Evolutionary conservation across 2,113 vertebrate genomes (phyloP), one percentile per base, ranked within the genome.

Genomic region (Marmota monax): DNA sequence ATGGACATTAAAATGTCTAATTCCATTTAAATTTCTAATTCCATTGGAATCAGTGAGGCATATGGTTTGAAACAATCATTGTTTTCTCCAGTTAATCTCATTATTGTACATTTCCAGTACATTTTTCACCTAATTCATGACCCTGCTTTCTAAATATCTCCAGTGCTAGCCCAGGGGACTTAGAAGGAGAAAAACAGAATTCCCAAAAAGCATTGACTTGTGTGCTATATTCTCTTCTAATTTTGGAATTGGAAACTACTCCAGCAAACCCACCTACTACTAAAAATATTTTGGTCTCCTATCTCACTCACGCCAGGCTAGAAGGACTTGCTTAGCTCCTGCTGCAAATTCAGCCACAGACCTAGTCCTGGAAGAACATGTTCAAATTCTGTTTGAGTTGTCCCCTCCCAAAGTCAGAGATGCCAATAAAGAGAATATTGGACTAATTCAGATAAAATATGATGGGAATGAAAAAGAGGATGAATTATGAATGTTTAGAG

Each of bases 361-460:
- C 20, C 48, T 34, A 51, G 16, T 45, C n/a, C 51, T 39, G 5
- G 16, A 94, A 39, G n/a, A 23, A 72, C 82, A 73, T 10, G 0
- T n/a, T 37, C 34, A 12, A 0, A 58, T 10, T 77, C 8, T 74
- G 11, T 58, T 84, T 56, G 22, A 78, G 37, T 83, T 86, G 13
- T 90, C 90, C 51, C 63, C 45, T 67, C 37, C 34, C 12, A 16
- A 77, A 90, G n/a, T 58, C 56, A 91, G 27, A 8, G 48, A 69
- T n/a, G 39, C 17, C 39, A 89, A 37, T 56, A 76, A 61, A 12
- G 79, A 86, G 29, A 69, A 5, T 18, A 96, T 82, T 45, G 25
- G 27, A 86, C 53, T 65, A 84, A 86, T 92, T 18, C 42, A 58
- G 42, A 61, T 29, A 77, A 97, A 92, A 63, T 48, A 63, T 56